These are phyloP conservation scores for Sicus ferrugineus DNA, from an alignment of 2,888 invertebrate genomes.

Conservation along the genomic window DNA sequence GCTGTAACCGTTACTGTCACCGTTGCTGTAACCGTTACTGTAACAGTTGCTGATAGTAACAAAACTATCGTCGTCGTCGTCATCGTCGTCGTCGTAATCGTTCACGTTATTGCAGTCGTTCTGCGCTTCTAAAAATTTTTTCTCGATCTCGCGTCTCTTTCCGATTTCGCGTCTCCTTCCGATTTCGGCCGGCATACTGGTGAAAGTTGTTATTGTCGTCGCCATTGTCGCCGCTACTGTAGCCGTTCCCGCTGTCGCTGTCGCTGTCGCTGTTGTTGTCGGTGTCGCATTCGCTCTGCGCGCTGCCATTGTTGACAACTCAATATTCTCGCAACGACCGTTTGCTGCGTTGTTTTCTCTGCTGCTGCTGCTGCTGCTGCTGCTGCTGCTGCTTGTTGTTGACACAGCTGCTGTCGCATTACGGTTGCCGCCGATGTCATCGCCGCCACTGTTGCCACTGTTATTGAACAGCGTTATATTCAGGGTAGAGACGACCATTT, in stretches of 20 bases:
- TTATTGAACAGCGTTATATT: constrained; percentile 53
- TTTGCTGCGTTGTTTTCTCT: constrained; percentile 7
- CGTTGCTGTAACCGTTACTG: constrained; percentile 34
- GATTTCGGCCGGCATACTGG: background rate
- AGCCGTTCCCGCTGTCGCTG: constrained; percentile 1
- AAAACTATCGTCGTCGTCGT: constrained; percentile 30
- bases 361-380: constrained; percentile 30
- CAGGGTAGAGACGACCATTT: constrained; percentile 61
- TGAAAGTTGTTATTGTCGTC: constrained; percentile 21
- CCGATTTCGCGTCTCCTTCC: constrained; percentile 30
- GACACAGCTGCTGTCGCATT: no score
- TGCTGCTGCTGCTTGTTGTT: constrained; percentile 16
- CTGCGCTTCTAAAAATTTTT: background rate
- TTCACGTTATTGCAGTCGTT: constrained; percentile 24
- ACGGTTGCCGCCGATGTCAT: constrained; percentile 7
- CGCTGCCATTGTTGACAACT: constrained; percentile 12
- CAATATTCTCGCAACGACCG: constrained; percentile 7
- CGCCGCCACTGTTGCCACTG: constrained; percentile 29
- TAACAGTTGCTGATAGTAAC: constrained; percentile 35
- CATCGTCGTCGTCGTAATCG: constrained; percentile 26
- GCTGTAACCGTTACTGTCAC: constrained; percentile 29
- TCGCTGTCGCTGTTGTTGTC: constrained; percentile 19
- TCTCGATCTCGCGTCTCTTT: background rate
- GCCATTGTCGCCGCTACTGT: constrained; percentile 27
- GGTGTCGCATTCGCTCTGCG: background rate